These are phyloP conservation scores for Platycheirus rosarum DNA, from an alignment of 2,888 invertebrate genomes.

Conservation along the genomic window DNA sequence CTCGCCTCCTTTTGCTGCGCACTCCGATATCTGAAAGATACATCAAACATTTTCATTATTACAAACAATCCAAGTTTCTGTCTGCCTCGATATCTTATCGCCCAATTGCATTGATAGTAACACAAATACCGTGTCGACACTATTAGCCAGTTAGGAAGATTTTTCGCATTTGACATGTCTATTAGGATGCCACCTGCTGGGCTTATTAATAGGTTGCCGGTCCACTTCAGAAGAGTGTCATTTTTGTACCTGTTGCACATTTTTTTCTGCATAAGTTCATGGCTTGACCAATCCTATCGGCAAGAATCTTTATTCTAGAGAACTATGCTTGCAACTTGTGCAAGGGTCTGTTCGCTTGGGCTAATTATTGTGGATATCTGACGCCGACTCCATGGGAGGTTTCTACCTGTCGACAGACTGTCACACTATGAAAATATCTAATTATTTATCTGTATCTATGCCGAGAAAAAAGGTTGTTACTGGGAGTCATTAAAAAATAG, in stretches of 20 bases:
- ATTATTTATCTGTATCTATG: constrained; percentile 29
- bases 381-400: constrained; percentile 58
- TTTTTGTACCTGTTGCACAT: constrained; percentile 29
- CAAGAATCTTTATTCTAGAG: constrained; percentile 26
- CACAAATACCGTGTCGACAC: constrained; percentile 4
- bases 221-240: constrained; percentile 16
- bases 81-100: background rate
- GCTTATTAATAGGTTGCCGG: constrained; percentile 42
- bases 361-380: constrained; percentile 28
- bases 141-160: constrained; percentile 5
- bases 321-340: constrained; percentile 7
- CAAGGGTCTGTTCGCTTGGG: constrained; percentile 2
- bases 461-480: constrained; percentile 19
- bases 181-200: constrained; percentile 42
- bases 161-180: constrained; percentile 33
- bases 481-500: constrained; percentile 12
- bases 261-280: constrained; percentile 46
- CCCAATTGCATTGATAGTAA: background rate
- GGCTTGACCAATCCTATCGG: constrained; percentile 46
- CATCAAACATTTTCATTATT: background rate
- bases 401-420: constrained; percentile 58
- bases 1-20: constrained; percentile 82
- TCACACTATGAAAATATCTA: constrained; percentile 56
- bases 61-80: background rate
- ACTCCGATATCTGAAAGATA: constrained; percentile 80